Base-by-base conservation (phyloP, 2,888 invertebrate species). In the Athrips mouffetella region DNA sequence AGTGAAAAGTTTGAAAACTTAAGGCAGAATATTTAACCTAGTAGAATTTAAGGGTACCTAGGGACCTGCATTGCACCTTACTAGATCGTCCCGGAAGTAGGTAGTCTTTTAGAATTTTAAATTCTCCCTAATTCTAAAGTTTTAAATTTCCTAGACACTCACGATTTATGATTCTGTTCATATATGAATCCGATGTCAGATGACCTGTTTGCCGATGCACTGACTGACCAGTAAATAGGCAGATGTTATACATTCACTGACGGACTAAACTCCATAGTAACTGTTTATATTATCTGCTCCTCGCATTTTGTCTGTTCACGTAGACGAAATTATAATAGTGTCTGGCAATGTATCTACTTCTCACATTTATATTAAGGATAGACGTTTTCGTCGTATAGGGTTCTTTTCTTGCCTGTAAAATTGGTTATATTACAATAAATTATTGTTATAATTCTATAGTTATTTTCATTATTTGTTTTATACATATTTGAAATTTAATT, bases 201-300 rank as follows among this genome's bases (percentile, higher is more conserved):
- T 81, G 80, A 80, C 78, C 83, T 85, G 83, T 62, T 84, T 86
- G 77, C 59, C 69, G 68, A 86, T 81, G 81, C 86, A 83, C 80
- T 73, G 69, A 75, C 76, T 76, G 52, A 58, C 60, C 23, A 58
- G 58, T 78, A 78, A n/a, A 77, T 80, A 58, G 73, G 77, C 77
- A 79, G 78, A 81, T 78, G 78, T 73, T 76, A 76, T 76, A 71
- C 68, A 78, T 71, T 69, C 67, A 58, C 49, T 53, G 58, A 53
- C 58, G 58, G 57, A 48, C 54, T 60, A 67, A 66, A 67, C 67
- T 55, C 62, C 72, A 63, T 75, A 62, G 73, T 67, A 75, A 79
- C 76, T 58, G 71, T 63, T 61, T 69, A 21, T 25, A 45, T 45
- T 45, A 45, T 25, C 44, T 44, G 44, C 21, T 44, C 21, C 31